Base-by-base conservation (phyloP, 2,113 vertebrate genomes). In the Xyliphius kryptos region DNA sequence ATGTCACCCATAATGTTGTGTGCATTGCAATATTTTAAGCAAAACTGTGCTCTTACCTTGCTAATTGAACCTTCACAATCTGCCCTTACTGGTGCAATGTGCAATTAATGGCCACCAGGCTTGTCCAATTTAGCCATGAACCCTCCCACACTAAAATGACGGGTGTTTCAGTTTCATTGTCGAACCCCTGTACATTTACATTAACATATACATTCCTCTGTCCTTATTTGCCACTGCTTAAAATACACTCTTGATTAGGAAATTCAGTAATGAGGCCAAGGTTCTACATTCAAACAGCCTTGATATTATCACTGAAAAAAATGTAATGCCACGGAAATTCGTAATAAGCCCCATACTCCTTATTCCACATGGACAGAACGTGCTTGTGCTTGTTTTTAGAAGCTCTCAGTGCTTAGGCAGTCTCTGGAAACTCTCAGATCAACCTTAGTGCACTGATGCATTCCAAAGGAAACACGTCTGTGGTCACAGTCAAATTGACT, bases 401-500 rank as follows among this genome's bases (percentile, higher is more conserved):
- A 14, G 36, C 37, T 15, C 40, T 51, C 37, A 11, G 47, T 17
- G 53, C 21, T 36, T 52, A 5, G 15, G 9, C 3, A 20, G 44
- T 16, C 44, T 56, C 26, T 71, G 38, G 57, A 66, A 53, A 66
- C 51, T 12, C 37, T 54, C 26, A 49, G 40, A 22, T 52, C 22
- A 63, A n/a, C 9, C 40, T 21, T 9, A 47, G 21, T 20, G 9
- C 11, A 10, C 12, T 6, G 36, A 38, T 22, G 22, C 32, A 9
- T 9, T 61, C 57, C 52, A 61, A 61, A 66, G 36, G 15, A 70
- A 71, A 66, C 57, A 52, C 37, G 51, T n/a, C 51, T 61, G 20
- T 17, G 49, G 32, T n/a, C 20, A 9, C 10, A 5, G 40, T n/a
- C 8, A 7, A 14, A n/a, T 43, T 2, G 13, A 2, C 19, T 44